Percentiles rank a stretch among this genome's conserved stretches.
phyloP scores from a whole-genome alignment of 2,113 vertebrate genomes.

The Carettochelys insculpta region DNA sequence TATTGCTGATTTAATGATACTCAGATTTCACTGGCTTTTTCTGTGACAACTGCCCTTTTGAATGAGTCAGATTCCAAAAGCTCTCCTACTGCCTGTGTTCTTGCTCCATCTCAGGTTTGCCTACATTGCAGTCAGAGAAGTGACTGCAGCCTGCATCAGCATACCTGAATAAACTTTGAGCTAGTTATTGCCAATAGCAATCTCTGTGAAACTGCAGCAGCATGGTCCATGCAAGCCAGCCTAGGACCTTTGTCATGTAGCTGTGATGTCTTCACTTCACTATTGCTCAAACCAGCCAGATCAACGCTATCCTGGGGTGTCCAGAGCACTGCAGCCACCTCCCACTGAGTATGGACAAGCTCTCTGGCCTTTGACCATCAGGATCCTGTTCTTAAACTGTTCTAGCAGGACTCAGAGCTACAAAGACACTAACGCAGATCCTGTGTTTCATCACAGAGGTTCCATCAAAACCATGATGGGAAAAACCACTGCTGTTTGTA shows the following conservation, averaged over 20 bases:
- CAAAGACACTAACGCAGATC: neutral
- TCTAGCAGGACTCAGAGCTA: neutral
- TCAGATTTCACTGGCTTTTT: neutral
- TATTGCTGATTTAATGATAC: slow-evolving; percentile 32
- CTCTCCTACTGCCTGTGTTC: rapidly evolving
- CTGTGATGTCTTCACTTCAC: neutral
- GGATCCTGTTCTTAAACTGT: neutral
- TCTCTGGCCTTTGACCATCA: neutral
- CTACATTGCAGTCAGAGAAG: neutral
- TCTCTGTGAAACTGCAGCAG: neutral
- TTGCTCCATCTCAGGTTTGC: neutral
- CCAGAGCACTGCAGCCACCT: neutral
- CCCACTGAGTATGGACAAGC: neutral
- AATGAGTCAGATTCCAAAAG: slow-evolving; percentile 10
- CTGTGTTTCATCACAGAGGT: neutral
- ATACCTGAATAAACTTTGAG: neutral
- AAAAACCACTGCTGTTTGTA: neutral
- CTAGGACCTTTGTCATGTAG: neutral
- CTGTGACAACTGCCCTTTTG: slow-evolving; percentile 13
- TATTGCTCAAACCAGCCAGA: neutral
- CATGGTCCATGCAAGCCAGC: neutral
- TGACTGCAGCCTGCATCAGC: neutral
- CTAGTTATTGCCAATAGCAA: neutral
- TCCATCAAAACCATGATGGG: neutral
- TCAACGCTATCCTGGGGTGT: neutral